A percentile compares a stretch with the other conserved stretches of the same genome.
phyloP scores from a whole-genome alignment of 2,797 vertebrate species.

The Sardinella longiceps region DNA sequence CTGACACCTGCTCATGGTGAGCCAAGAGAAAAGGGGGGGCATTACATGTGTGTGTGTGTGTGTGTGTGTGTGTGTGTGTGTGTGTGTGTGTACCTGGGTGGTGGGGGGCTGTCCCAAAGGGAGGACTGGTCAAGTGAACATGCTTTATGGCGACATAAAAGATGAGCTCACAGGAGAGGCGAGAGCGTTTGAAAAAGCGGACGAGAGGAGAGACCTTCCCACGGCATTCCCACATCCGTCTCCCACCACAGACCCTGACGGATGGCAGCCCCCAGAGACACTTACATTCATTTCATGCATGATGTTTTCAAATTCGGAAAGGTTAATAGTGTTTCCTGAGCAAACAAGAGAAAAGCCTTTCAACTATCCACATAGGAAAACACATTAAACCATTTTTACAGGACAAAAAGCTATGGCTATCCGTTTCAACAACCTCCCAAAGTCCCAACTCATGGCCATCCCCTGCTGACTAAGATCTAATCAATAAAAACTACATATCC shows the following conservation, averaged over 20 bases:
- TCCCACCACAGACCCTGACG: not conserved
- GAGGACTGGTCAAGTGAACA: conserved; percentile 6
- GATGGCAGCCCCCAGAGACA: not conserved
- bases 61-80: conserved; percentile 16
- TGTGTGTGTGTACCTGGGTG: not conserved
- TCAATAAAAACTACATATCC: not conserved
- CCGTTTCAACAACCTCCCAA: not conserved
- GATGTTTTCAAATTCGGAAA: not conserved
- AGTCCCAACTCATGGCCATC: not conserved
- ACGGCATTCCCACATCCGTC: not conserved
- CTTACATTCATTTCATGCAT: not conserved
- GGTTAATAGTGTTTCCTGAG: conserved; percentile 20
- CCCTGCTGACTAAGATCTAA: not conserved
- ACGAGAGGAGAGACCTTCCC: conserved; percentile 2
- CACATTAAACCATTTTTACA: not conserved
- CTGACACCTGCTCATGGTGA: conserved; percentile 4
- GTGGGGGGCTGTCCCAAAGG: not conserved
- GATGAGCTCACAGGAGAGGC: not conserved
- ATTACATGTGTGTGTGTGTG: not conserved
- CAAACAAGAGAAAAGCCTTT: not conserved
- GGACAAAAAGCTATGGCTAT: not conserved
- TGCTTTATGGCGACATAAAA: conserved; percentile 20
- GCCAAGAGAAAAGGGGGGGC: not conserved
- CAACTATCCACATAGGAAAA: not conserved
- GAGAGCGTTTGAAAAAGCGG: not conserved